Conservation (phyloP, 2,888 invertebrate species). For the Silvanus unidentatus region DNA sequence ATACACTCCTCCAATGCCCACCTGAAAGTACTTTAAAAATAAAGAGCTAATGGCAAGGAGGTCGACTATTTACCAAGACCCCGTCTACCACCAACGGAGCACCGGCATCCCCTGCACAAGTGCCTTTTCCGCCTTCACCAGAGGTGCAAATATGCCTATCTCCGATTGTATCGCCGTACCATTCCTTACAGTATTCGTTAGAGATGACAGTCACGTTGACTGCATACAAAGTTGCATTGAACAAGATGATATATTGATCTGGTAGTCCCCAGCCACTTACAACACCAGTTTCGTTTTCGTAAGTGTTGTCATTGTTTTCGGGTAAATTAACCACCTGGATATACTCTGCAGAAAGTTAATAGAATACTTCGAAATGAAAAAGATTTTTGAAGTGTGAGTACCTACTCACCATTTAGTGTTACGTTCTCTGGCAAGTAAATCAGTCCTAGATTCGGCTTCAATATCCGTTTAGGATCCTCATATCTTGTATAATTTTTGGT, state of each 20-base stretch:
- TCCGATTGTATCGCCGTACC: conserved; percentile 42
- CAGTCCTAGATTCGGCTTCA: conserved; percentile 49
- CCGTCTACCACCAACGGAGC: conserved; percentile 29
- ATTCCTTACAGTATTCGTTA: conserved; percentile 45
- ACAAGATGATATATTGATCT: conserved; percentile 35
- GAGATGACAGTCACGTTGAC: conserved; percentile 44
- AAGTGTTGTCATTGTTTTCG: conserved; percentile 33
- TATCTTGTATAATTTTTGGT: conserved; percentile 39
- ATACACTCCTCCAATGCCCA: conserved; percentile 35
- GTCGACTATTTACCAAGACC: too few species aligned
- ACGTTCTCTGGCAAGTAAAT: conserved; percentile 42
- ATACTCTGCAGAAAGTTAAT: conserved; percentile 33
- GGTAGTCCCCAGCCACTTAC: conserved; percentile 50
- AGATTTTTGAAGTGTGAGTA: conserved; percentile 1
- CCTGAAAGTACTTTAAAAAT: conserved; percentile 25
- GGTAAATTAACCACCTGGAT: conserved; percentile 45
- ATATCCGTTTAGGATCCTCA: too few species aligned
- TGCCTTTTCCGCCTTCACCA: conserved; percentile 44
- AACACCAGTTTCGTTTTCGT: conserved; percentile 39
- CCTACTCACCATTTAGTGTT: conserved; percentile 40
- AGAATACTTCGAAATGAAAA: not conserved
- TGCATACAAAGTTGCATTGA: conserved; percentile 44
- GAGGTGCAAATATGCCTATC: conserved; percentile 48
- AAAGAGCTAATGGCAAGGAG: too few species aligned
- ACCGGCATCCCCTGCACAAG: conserved; percentile 50